Conservation (phyloP, 2,888 invertebrate species). For the Pachycephus smyrnensis region DNA sequence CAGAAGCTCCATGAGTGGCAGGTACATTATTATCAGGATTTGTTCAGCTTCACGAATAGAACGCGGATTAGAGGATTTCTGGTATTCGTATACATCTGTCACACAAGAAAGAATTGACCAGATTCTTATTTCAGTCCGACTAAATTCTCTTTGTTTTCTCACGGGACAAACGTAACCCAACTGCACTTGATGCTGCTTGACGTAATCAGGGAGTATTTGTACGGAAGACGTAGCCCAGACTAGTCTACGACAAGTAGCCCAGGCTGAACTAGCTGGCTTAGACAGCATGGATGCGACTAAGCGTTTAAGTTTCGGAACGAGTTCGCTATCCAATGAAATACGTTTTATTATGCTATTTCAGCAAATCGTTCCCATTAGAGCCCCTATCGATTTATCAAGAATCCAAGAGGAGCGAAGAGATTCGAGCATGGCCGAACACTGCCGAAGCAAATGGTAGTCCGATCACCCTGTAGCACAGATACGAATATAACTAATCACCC, state of each 20-base stretch:
- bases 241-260: neutral
- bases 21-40: neutral
- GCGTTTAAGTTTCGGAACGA: slow-evolving; percentile 25
- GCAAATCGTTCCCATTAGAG: slow-evolving; percentile 45
- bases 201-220: neutral
- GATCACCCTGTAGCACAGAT: slow-evolving; percentile 25
- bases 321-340: slow-evolving; percentile 40
- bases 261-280: neutral
- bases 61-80: neutral
- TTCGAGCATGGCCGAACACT: neutral
- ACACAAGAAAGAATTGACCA: neutral
- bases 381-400: slow-evolving; percentile 44
- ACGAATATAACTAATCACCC: slow-evolving; percentile 53
- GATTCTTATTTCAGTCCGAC: neutral
- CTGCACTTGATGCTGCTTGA: neutral
- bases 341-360: slow-evolving; percentile 48
- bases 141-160: neutral
- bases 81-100: neutral
- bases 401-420: slow-evolving; percentile 7
- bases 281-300: slow-evolving; percentile 1
- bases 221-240: neutral
- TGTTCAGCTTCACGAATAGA: neutral
- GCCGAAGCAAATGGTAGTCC: neutral
- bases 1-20: neutral
- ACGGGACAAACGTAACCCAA: neutral